A percentile compares a stretch with the other conserved stretches of the same genome.
These are phyloP conservation scores for Tachysurus vachellii DNA, from an alignment of 2,113 vertebrate genomes.

Conservation along the genomic window DNA sequence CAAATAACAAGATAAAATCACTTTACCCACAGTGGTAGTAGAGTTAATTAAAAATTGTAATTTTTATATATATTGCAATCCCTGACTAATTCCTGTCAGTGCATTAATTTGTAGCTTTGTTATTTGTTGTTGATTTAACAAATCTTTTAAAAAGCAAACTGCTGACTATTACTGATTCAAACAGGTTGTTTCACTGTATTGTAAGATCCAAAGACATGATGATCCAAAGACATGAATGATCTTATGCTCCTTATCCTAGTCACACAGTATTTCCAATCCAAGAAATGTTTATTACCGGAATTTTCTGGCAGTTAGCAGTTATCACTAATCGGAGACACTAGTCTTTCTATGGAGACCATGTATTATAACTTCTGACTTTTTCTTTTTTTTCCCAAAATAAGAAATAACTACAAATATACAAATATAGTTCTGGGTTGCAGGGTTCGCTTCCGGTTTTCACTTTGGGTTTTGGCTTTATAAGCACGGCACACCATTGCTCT, in stretches of 20 bases:
- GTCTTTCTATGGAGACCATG: background rate
- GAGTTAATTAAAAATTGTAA: background rate
- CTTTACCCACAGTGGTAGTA: background rate
- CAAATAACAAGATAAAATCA: background rate
- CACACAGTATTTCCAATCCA: background rate
- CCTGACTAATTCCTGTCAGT: background rate
- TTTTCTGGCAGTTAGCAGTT: background rate
- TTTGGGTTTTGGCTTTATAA: too few species aligned
- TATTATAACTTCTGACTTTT: background rate
- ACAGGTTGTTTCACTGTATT: background rate
- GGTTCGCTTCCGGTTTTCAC: too few species aligned
- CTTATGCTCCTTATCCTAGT: background rate
- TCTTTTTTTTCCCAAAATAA: background rate
- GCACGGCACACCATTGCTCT: too few species aligned
- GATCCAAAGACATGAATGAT: too few species aligned
- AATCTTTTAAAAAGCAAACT: background rate
- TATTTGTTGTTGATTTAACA: background rate
- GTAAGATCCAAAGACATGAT: background rate
- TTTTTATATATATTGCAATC: background rate
- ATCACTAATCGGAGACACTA: background rate
- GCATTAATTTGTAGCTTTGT: background rate
- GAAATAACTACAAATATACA: background rate
- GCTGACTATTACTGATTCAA: background rate
- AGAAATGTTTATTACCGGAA: background rate
- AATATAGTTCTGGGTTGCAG: too few species aligned